These are phyloP conservation scores for Knipowitschia caucasica DNA, from an alignment of 2,797 vertebrate species.

Conservation along the genomic window DNA sequence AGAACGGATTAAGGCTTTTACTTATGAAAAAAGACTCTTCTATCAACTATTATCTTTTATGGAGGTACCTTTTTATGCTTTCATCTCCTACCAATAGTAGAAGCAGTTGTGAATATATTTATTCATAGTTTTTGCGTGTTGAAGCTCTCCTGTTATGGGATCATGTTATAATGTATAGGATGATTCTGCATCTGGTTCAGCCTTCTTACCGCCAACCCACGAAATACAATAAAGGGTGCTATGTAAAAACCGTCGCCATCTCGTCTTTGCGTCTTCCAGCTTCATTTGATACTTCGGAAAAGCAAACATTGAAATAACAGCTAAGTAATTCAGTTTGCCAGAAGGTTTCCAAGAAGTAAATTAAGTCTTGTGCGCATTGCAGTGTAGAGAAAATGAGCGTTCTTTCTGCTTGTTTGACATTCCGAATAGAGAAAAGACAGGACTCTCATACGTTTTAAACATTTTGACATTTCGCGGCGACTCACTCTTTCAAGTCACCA, in stretches of 20 bases:
- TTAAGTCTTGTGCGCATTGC: neutral
- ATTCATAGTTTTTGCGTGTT: conserved; percentile 82
- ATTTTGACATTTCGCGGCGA: neutral
- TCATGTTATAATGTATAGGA: conserved; percentile 81
- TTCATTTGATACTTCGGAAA: neutral
- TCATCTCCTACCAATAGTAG: conserved; percentile 74
- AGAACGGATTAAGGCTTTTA: conserved; percentile 37
- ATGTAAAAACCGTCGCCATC: conserved; percentile 40
- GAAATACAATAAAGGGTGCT: conserved; percentile 79
- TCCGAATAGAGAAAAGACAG: neutral
- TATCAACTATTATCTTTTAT: conserved; percentile 73
- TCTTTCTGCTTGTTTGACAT: conserved; percentile 2
- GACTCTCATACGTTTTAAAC: conserved; percentile 5
- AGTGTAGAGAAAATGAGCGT: neutral
- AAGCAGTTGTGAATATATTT: conserved; percentile 84
- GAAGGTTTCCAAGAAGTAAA: neutral
- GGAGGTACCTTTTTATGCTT: conserved; percentile 74
- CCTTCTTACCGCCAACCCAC: conserved; percentile 74
- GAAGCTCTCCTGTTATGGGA: conserved; percentile 77
- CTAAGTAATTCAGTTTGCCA: neutral
- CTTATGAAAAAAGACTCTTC: conserved; percentile 54
- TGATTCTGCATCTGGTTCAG: conserved; percentile 81
- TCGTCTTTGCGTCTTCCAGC: neutral
- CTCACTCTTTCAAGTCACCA: conserved; percentile 8
- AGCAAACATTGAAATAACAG: conserved; percentile 1